Evolutionary conservation across 2,888 invertebrate genomes (phyloP).

Genomic region (Platycnemis pennipes): DNA sequence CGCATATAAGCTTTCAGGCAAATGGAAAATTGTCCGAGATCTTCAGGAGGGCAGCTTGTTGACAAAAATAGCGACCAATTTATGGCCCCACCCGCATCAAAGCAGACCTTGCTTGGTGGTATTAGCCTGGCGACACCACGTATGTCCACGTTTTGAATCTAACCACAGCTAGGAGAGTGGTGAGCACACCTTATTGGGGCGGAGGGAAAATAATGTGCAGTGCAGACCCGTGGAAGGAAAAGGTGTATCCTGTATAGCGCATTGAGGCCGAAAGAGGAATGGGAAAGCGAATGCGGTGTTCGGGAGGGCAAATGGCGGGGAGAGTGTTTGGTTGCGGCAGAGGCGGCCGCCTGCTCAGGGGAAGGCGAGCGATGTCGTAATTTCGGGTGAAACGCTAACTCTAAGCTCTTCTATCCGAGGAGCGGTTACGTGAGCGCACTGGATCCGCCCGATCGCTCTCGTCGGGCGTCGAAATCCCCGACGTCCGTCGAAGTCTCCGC

Average conservation of each 20-base stretch:
- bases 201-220: not conserved
- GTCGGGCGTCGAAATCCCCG: not conserved
- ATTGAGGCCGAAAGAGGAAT: not conserved
- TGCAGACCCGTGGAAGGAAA: not conserved
- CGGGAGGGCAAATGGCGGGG: not conserved
- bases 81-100: not conserved
- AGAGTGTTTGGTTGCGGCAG: not conserved
- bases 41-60: too few relatives aligned
- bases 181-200: not conserved
- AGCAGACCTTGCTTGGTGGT: too few relatives aligned
- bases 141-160: not conserved
- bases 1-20: too few relatives aligned
- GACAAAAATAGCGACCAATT: not conserved
- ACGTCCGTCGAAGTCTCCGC: not conserved
- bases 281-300: not conserved
- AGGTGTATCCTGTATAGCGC: not conserved
- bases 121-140: too few relatives aligned
- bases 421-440: not conserved
- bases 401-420: not conserved
- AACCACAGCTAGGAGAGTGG: not conserved
- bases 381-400: constrained; percentile 11
- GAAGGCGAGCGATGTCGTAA: constrained; percentile 52
- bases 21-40: too few relatives aligned
- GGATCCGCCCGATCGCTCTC: not conserved
- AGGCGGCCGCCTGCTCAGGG: not conserved